Base-by-base conservation (phyloP, 2,888 invertebrate species). In the Lasioglossum malachurum region DNA sequence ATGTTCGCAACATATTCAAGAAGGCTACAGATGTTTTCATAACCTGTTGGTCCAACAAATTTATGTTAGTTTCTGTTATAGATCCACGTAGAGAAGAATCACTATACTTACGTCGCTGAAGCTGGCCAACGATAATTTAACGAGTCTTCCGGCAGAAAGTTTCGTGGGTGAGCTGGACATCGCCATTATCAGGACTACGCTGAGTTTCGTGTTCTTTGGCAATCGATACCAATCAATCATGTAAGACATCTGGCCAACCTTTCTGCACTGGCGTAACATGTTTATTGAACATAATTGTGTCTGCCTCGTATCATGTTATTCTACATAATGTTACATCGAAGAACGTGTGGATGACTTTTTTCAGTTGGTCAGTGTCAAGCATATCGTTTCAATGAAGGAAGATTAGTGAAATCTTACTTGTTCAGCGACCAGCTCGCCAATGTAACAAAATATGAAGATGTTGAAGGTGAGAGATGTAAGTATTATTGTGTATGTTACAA, bases 61-160 rank as follows among this genome's bases (percentile, higher is more conserved):
- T 27, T 3, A 16, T 0, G 19, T 64, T 31, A 60, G 12, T 38
- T 44, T n/a, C 0, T 0, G 31, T 19, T 19, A 16, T 0, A 5
- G 14, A n/a, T 60, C 10, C 1, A 8, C 0, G 14, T 4, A 53
- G 7, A 0, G 8, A 1, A 38, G 2, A n/a, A 35, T 4, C 38
- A 16, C 2, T 12, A 44, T 82, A 80, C 88, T 89, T 27, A 89
- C 89, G 57, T 72, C 80, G 53, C 79, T 88, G 83, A 94, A 94
- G 67, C 89, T 92, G 23, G 60, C 74, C 16, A 93, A 80, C 4
- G 94, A 94, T 23, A 94, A 78, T 31, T 90, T 86, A 16, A 92
- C 83, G 82, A 94, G 83, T 79, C 92, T 93, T 69, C 93, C 94
- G 53, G 94, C 94, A 7, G 93, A 93, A 16, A 94, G 90, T 80